Conservation (phyloP, 2,113 vertebrate genomes). For the Hemicordylus capensis region DNA sequence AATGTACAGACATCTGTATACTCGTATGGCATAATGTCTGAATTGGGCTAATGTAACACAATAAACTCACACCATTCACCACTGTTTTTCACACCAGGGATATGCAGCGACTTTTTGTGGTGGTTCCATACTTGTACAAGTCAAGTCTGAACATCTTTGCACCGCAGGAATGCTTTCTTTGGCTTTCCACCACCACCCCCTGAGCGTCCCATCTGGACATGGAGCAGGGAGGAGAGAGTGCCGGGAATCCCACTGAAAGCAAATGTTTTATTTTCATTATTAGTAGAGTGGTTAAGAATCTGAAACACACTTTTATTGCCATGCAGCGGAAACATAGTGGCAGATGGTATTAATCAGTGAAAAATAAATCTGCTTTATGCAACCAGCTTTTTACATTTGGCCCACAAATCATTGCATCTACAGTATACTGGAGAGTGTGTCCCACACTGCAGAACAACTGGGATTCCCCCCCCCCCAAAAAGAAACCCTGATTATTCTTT, state of each 20-base stretch:
- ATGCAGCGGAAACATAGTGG: constrained; percentile 57
- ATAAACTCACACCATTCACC: too few species aligned
- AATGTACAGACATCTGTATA: too few species aligned
- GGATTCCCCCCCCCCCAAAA: too few species aligned
- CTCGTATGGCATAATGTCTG: too few species aligned
- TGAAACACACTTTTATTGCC: constrained; percentile 55
- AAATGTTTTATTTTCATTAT: constrained; percentile 8
- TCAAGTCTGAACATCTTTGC: too few species aligned
- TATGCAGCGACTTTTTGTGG: too few species aligned
- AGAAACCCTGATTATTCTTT: too few species aligned
- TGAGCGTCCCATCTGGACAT: not conserved
- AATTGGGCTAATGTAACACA: too few species aligned
- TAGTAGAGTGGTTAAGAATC: constrained; percentile 47
- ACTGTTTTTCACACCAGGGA: not conserved
- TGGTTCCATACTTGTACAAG: too few species aligned
- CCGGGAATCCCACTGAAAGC: constrained; percentile 29
- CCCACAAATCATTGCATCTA: constrained; percentile 53
- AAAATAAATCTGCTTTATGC: constrained; percentile 60
- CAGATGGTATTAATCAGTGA: constrained; percentile 66
- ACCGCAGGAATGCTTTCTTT: too few species aligned
- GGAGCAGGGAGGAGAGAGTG: not conserved
- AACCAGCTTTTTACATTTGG: constrained; percentile 50
- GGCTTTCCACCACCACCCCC: too few species aligned
- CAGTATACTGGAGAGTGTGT: constrained; percentile 3
- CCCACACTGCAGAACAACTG: too few species aligned